Evolutionary conservation across 2,797 vertebrate species (phyloP), one percentile per base, ranked within the genome.

Genomic region (Eulemur mongoz): DNA sequence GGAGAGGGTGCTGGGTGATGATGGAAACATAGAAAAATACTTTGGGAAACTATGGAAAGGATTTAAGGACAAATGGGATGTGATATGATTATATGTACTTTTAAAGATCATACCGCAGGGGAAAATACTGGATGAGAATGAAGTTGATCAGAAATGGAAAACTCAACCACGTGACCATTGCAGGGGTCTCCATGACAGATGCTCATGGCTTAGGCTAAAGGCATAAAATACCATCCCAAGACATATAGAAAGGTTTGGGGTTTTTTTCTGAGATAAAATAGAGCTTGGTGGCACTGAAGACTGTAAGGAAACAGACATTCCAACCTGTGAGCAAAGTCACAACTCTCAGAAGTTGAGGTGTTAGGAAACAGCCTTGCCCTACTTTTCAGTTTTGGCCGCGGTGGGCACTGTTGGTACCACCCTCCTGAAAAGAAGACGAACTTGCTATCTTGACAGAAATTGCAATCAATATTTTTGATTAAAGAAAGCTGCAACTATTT

Each of bases 401-500:
- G 65, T n/a, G 72, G 92, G n/a, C 78, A 38, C 25, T 75, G 27
- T n/a, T 59, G 25, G 38, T 84, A 43, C 75, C 40, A 89, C 27
- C n/a, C 23, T 63, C 35, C 5, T 13, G 3, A 54, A 85, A 85
- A 57, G 67, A 90, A 72, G 72, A 80, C 23, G 15, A 93, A 92
- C 43, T 87, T 85, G 54, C 35, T 86, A n/a, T 57, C 78, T 69
- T 72, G 75, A 94, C 82, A 65, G 94, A 94, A 96, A 95, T 93
- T 48, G 22, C 67, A 89, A 67, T 80, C 50, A 67, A 91, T 32
- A 50, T 87, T 86, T 95, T 94, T 90, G 76, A 89, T 97, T 72
- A 84, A 73, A 94, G 93, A 91, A 97, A 86, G 17, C 79, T 91
- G 70, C 52, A 86, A 96, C 97, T 97, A 94, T 80, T 97, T 96